Evolutionary conservation across 2,888 invertebrate species (phyloP), one percentile per base, ranked within the genome.

Genomic region (Alsophila aescularia): DNA sequence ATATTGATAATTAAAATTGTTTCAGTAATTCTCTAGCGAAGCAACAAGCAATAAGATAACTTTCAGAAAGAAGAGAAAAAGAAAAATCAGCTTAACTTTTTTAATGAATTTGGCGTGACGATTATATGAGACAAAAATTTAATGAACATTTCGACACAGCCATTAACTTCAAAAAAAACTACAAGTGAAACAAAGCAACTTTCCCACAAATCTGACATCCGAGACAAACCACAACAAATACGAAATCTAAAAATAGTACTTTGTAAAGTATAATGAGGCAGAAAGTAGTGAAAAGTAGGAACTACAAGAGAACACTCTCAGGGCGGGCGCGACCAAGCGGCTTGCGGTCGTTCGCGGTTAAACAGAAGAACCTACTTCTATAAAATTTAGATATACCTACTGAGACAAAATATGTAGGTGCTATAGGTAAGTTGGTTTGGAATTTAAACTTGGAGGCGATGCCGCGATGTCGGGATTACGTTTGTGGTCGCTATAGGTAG

Each of bases 291-390:
- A 32, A 67, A 66, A 69, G 64, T 64, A 62, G 65, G 52, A 56
- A 64, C 37, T 70, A 78, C 74, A 72, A 73, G 73, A 56, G 69
- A 79, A 75, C 62, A 73, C 74, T 77, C 62, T 78, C 66, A 74
- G 69, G 59, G 60, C 41, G 49, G 50, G 49, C 34, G 52, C 61
- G 54, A 43, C 56, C 37, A 48, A 55, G 53, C 56, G 58, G 62
- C 61, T 63, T 70, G 69, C 44, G 72, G 69, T 66, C 49, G 52
- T 35, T 52, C 27, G 52, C 52, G 47, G 58, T 60, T 48, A 43
- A 52, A 56, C 29, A 39, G 42, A 44, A 24, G 24, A 5, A 4
- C 2, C 18, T 18, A 40, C 52, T 59, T 44, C 47, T 45, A 54
- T 40, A 58, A 64, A 67, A 66, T 60, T 58, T 59, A 61, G 56